These are phyloP conservation scores for Lissocephala sabroskyi DNA, from an alignment of 2,888 invertebrate species.

Conservation along the genomic window DNA sequence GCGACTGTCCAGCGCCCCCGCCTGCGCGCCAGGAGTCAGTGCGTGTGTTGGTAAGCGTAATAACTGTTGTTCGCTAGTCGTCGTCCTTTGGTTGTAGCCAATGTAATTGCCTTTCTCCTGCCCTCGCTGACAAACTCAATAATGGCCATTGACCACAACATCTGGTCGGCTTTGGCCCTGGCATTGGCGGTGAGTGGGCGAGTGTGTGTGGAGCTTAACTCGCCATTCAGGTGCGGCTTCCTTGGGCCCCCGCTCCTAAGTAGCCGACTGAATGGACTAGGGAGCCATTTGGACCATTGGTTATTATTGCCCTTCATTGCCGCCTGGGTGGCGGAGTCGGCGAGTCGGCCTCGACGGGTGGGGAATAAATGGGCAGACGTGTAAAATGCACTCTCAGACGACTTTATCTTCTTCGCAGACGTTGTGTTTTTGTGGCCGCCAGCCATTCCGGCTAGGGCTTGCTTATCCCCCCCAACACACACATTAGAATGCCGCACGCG, in stretches of 20 bases:
- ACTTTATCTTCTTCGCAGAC: conserved; percentile 25
- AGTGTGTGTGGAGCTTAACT: no score
- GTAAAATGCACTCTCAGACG: neutral
- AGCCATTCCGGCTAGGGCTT: conserved; percentile 28
- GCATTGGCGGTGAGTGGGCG: no score
- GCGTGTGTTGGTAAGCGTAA: conserved; percentile 39
- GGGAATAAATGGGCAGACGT: neutral
- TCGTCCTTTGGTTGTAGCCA: conserved; percentile 41
- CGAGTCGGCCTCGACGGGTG: no score
- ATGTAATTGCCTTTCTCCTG: conserved; percentile 50
- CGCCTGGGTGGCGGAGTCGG: no score
- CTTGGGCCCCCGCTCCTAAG: no score
- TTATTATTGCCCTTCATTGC: no score
- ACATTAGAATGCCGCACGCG: conserved; percentile 14
- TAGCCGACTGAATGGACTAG: no score
- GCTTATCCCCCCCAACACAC: conserved; percentile 43
- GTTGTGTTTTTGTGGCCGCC: conserved; percentile 9
- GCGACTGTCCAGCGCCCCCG: no score
- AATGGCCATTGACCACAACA: conserved; percentile 59
- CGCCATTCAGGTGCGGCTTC: no score
- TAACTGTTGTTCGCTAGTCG: conserved; percentile 41
- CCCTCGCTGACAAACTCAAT: conserved; percentile 48
- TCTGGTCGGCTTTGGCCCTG: conserved; percentile 36
- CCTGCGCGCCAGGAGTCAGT: no score
- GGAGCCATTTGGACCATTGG: no score